Base-by-base conservation (phyloP, 2,797 vertebrate genomes). In the Eurystomus glaucurus region DNA sequence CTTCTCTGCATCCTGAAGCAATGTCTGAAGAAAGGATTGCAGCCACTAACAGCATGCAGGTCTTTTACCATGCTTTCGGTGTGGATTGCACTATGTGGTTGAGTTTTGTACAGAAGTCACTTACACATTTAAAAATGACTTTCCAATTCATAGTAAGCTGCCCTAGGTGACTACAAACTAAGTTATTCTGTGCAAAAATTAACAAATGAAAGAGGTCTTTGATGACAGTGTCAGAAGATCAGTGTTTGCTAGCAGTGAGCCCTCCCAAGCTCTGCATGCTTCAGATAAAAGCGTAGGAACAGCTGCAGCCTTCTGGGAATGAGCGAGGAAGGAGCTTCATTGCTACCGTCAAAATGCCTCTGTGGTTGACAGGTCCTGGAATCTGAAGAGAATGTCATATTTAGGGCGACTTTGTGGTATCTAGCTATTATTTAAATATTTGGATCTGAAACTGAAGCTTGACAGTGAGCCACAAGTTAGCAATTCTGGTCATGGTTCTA, bases 111-210 rank as follows among this genome's bases (percentile, higher is more conserved):
- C 19, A 64, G 45, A 33, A 64, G 50, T 72, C 5, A 0, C 57
- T 84, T 66, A 16, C 10, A 3, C 52, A 26, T 83, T 76, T 87
- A 43, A 76, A 86, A 83, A 83, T 66, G 7, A 69, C 46, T 74
- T 91, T 64, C 70, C 7, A 45, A 20, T 54, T 81, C 48, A 16
- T 62, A 62, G 39, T 54, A 64, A 77, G 82, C 48, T 87, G 69
- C 54, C 61, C 45, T 46, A 52, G 76, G 77, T 88, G 88, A 86
- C 45, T 48, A 68, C 15, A 65, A 81, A 61, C 61, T 87, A 82
- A 91, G 71, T 85, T 71, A 85, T 90, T 69, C 78, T 71, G 58
- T 33, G 54, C 28, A 88, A 77, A 68, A 70, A 65, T 92, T 75
- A 90, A 79, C 66, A 72, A 85, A 55, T 37, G 29, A 57, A 65